Conservation (phyloP, 2,797 vertebrate genomes). For the Darevskia nairensis region DNA sequence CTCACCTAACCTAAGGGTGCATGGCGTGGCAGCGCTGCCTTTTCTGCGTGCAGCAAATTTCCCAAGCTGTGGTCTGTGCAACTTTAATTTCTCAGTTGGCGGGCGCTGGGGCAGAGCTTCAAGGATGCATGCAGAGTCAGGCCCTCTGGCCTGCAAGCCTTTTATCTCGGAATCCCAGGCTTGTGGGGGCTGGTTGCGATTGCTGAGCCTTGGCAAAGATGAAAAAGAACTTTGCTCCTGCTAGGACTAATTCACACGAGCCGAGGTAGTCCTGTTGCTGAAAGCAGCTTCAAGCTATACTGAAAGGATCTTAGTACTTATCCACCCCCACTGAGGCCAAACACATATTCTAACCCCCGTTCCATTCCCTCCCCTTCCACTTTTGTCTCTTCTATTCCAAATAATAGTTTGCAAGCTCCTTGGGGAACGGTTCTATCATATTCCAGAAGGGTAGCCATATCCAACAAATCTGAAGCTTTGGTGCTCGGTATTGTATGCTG, state of each 20-base stretch:
- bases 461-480: too few relatives aligned
- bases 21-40: background rate
- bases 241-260: background rate
- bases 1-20: background rate
- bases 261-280: background rate
- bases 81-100: background rate
- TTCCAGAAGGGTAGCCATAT: too few relatives aligned
- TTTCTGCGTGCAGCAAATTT: background rate
- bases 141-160: background rate
- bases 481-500: too few relatives aligned
- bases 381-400: too few relatives aligned
- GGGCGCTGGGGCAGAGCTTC: background rate
- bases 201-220: background rate
- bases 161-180: background rate
- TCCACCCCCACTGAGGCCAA: too few relatives aligned
- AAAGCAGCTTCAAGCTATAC: background rate
- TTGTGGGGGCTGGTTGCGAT: background rate
- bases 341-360: too few relatives aligned
- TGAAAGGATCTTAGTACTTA: background rate
- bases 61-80: background rate
- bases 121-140: background rate
- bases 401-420: too few relatives aligned
- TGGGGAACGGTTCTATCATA: too few relatives aligned
- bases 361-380: too few relatives aligned
- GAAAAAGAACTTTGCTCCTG: background rate